Evolutionary conservation across 2,113 vertebrate species (phyloP), one percentile per base, ranked within the genome.

Genomic region (Muntiacus reevesi): DNA sequence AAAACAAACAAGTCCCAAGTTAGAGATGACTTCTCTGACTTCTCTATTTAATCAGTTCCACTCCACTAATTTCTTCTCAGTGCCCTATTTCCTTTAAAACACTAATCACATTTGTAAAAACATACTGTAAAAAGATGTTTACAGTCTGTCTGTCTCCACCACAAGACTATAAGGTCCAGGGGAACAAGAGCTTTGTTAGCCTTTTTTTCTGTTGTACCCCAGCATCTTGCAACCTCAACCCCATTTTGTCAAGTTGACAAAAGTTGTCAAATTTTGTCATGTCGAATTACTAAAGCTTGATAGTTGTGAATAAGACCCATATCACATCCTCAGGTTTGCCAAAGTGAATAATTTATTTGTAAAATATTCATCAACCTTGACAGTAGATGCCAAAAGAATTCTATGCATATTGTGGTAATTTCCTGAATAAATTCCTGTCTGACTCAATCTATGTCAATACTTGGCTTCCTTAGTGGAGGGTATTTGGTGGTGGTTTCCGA

Each of bases 331-430:
- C 7, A 67, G 43, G n/a, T 81, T 57, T 91, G 54, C 59, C 87
- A 30, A 84, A 52, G 16, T 21, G 11, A 88, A 19, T 84, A 30
- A 40, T 71, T 55, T 71, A 40, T 54, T 62, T 95, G 27, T 86
- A 92, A 97, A 97, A 50, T 95, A 84, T 30, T 55, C 52, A 50
- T 57, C 57, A 57, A 19, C 33, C 50, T 89, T 81, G 81, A 92
- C 43, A 27, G n/a, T 43, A 62, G 55, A 54, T 88, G 54, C 40
- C 54, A 33, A 74, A 76, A 45, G 83, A 94, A 30, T 83, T 36
- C 59, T 62, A 15, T 91, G 57, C 45, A 9, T 9, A 14, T 5
- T 59, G 16, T 11, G n/a, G 74, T 47, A 33, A 81, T 1, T 74
- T 74, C 67, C 67, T 74, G n/a, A 74, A 55, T 67, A 54, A 82